Percentiles rank a stretch among this genome's conserved stretches.
These are phyloP conservation scores for Coleophora deauratella DNA, from an alignment of 2,888 invertebrate species.

Conservation along the genomic window DNA sequence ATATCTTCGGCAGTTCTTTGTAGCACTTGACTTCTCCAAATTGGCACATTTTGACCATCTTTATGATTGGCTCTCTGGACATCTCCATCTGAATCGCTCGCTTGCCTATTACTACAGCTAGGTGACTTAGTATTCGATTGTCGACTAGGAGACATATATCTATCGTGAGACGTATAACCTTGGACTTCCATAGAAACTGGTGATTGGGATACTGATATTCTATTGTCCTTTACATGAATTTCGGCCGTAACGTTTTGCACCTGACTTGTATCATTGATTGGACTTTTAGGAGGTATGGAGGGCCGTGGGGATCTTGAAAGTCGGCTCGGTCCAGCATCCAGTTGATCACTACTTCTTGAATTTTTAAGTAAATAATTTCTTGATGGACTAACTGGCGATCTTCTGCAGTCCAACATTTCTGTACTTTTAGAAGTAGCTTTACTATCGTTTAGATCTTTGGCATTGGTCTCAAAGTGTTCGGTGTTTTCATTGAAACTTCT, in stretches of 20 bases:
- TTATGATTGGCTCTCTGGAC: slow-evolving; percentile 26
- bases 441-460: slow-evolving; percentile 57
- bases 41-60: slow-evolving; percentile 27
- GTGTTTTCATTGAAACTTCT: slow-evolving; percentile 52
- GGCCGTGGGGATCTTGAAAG: slow-evolving; percentile 38
- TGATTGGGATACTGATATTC: slow-evolving; percentile 52
- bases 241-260: slow-evolving; percentile 61
- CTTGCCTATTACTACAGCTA: slow-evolving; percentile 32
- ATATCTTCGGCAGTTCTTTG: slow-evolving; percentile 66
- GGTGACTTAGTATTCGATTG: slow-evolving; percentile 50
- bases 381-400: slow-evolving; percentile 45
- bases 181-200: slow-evolving; percentile 50
- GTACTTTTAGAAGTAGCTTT: slow-evolving; percentile 69
- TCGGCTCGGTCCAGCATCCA: slow-evolving; percentile 52
- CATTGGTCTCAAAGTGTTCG: slow-evolving; percentile 48
- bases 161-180: slow-evolving; percentile 39
- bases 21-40: slow-evolving; percentile 64
- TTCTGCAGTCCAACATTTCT: slow-evolving; percentile 53
- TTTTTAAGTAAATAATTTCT: slow-evolving; percentile 45
- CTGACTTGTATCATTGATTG: slow-evolving; percentile 27
- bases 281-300: slow-evolving; percentile 23
- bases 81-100: slow-evolving; percentile 39
- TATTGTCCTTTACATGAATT: slow-evolving; percentile 61
- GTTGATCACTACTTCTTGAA: slow-evolving; percentile 58
- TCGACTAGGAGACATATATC: slow-evolving; percentile 47